These are phyloP conservation scores for Archivesica marissinica DNA, from an alignment of 1,140 invertebrate species.

Conservation along the genomic window DNA sequence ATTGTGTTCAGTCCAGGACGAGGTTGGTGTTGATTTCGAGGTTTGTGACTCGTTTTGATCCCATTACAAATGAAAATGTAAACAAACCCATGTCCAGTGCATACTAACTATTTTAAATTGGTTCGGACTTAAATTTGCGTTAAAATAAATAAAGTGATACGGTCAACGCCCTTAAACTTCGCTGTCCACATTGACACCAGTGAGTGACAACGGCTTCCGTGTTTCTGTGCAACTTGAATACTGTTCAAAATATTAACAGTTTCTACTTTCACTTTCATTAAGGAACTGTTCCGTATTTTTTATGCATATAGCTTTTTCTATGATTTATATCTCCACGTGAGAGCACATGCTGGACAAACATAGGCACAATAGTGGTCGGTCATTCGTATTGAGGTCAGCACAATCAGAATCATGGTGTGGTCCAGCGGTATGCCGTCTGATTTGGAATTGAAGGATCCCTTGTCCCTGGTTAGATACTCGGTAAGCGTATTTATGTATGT, in stretches of 20 bases:
- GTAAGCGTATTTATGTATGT: too few relatives aligned
- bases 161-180: background rate
- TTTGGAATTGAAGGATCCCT: too few relatives aligned
- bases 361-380: too few relatives aligned
- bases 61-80: constrained; percentile 47
- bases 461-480: too few relatives aligned
- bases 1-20: constrained; percentile 75
- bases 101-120: background rate
- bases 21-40: constrained; percentile 76
- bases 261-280: too few relatives aligned
- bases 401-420: too few relatives aligned
- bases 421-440: too few relatives aligned
- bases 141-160: background rate
- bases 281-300: too few relatives aligned
- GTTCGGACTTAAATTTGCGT: background rate
- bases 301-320: too few relatives aligned
- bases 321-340: too few relatives aligned
- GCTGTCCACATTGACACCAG: background rate
- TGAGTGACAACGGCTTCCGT: constrained; percentile 2
- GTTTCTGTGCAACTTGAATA: background rate
- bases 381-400: too few relatives aligned
- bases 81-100: constrained; percentile 31
- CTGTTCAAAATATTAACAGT: background rate
- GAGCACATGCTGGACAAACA: too few relatives aligned
- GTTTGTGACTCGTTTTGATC: constrained; percentile 79